Base-by-base conservation (phyloP, 2,888 invertebrate species). In the Morpho achilles region DNA sequence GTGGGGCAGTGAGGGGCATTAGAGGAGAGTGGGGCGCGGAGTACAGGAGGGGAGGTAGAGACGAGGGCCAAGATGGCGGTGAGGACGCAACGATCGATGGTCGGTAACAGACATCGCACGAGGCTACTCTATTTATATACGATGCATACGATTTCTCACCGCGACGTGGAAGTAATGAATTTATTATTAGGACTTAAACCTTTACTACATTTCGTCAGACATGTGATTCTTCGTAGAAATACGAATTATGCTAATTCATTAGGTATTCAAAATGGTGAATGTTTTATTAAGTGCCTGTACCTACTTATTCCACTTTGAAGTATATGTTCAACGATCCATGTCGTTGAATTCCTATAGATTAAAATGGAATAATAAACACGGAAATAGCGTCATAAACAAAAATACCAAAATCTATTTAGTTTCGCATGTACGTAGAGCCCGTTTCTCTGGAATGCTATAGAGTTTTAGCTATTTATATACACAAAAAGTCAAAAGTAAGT, bases 81-180 rank as follows among this genome's bases (percentile, higher is more conserved):
- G 86, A 83, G 87, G 87, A 87, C 88, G 87, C 85, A 82, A 77
- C 89, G 89, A 88, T 88, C 89, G 88, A 89, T 89, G 88, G 82
- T 81, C 85, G 82, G 32, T 81, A 72, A 72, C 74, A 88, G 88
- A 87, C 88, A 85, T 80, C 77, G 82, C 77, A 80, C 83, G 84
- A 84, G 80, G 82, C 80, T 81, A 82, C 84, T 83, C 86, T 88
- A 87, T 88, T 86, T 86, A 87, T 87, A 88, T 76, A 78, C 80
- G 73, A 76, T 81, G 82, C 84, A 84, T 81, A 78, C 81, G 79
- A 80, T 81, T 84, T 80, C 72, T 81, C 74, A 77, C 75, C 75
- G 71, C 77, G 75, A 75, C 73, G 75, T 75, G 70, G 73, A 74
- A 74, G 59, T 59, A 43, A 54, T 48, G 9, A 54, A 48, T 54